Percentiles rank a stretch among this genome's conserved stretches.
These are phyloP conservation scores for Phataginus tricuspis DNA, from an alignment of 2,797 vertebrate genomes.

Conservation along the genomic window DNA sequence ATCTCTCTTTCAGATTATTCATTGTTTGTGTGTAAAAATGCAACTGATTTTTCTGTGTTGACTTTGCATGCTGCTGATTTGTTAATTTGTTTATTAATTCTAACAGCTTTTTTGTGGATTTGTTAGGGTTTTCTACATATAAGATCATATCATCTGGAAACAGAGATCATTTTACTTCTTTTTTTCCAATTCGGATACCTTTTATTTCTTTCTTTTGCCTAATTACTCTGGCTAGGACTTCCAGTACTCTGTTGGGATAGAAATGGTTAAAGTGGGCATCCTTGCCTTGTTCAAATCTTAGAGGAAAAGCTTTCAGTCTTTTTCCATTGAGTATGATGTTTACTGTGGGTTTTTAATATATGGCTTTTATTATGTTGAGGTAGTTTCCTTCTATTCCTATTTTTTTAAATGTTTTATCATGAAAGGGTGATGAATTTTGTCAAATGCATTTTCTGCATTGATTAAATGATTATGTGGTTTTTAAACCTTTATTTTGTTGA, in stretches of 20 bases:
- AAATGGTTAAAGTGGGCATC: background rate
- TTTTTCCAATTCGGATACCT: background rate
- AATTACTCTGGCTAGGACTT: background rate
- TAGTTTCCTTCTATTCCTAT: background rate
- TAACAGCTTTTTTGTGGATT: background rate
- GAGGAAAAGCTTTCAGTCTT: background rate
- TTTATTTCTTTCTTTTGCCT: background rate
- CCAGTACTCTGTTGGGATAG: background rate
- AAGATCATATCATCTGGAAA: background rate
- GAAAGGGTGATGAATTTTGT: background rate
- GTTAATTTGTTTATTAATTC: background rate
- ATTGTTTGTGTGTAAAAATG: background rate
- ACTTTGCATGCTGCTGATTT: background rate
- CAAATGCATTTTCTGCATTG: background rate
- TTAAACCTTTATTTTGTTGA: background rate
- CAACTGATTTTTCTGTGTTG: background rate
- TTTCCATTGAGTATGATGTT: background rate
- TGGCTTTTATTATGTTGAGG: background rate
- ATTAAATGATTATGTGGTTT: background rate
- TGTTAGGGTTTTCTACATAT: background rate
- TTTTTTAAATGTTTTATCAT: background rate
- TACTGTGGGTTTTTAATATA: background rate
- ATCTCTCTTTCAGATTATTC: background rate
- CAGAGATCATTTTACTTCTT: background rate
- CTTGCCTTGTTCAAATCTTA: background rate